Conservation (phyloP, 2,888 invertebrate species). For the Mechanitis messenoides region DNA sequence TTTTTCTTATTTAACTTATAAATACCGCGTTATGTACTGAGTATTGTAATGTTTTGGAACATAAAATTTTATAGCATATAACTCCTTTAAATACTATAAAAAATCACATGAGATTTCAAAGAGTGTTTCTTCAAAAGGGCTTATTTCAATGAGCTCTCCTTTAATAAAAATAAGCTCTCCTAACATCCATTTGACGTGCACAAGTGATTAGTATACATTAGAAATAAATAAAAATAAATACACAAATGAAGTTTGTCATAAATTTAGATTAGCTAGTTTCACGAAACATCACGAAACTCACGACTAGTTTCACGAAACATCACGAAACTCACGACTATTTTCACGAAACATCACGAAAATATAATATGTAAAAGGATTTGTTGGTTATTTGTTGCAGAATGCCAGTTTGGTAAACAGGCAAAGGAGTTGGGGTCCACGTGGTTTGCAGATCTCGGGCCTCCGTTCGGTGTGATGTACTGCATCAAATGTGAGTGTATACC, state of each 20-base stretch:
- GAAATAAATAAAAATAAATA: not conserved
- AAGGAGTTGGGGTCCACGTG: conserved; percentile 93
- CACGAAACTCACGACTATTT: too few species aligned
- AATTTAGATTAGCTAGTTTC: too few species aligned
- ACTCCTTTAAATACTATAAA: too few species aligned
- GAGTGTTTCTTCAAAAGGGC: too few species aligned
- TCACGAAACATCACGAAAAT: too few species aligned
- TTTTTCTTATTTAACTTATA: not conserved
- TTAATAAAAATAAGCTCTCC: too few species aligned
- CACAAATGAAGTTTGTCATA: too few species aligned
- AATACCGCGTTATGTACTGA: not conserved
- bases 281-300: too few species aligned
- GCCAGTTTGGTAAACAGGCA: conserved; percentile 91
- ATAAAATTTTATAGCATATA: not conserved
- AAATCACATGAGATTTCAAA: too few species aligned
- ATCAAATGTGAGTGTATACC: conserved; percentile 96
- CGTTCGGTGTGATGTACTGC: conserved; percentile 96
- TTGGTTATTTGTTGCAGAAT: conserved; percentile 84
- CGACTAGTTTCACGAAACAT: too few species aligned
- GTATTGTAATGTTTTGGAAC: not conserved
- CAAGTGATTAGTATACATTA: not conserved
- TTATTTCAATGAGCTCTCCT: too few species aligned
- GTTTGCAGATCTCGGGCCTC: conserved; percentile 94
- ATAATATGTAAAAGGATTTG: too few species aligned
- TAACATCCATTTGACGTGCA: not conserved